Base-by-base conservation (phyloP, 2,888 invertebrate species). In the Noctua fimbriata region DNA sequence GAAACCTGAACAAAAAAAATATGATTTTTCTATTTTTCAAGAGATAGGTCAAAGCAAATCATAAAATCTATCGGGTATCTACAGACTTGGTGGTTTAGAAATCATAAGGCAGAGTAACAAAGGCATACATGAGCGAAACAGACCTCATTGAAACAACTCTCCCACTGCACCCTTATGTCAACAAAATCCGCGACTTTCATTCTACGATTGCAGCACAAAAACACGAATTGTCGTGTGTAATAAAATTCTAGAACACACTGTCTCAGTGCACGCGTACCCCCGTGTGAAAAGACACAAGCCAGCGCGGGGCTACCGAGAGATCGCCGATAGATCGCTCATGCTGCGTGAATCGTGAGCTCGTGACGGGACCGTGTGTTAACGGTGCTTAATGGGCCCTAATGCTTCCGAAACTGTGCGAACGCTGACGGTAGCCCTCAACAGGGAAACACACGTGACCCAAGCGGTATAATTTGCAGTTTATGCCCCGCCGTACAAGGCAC, bases 361-460 rank as follows among this genome's bases (percentile, higher is more conserved):
- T 96, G 96, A 96, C 94, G 95, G 89, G 94, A 91, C 91, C 93
- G 94, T 94, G 94, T 96, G 95, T 96, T 97, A 97, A 97, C 97
- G 97, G 97, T 95, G 93, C 95, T 96, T 97, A 97, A 97, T 97
- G 95, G 96, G 93, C 94, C 95, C 96, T 97, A 97, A 97, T 97
- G 96, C 96, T 96, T 95, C 97, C 96, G 96, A 97, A 97, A 96
- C 96, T 97, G 97, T 97, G 97, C 97, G 97, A 97, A 96, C 96
- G 94, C 92, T 92, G 95, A 94, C 96, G 95, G 97, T 96, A 96
- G 96, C 96, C 92, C 93, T 87, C 92, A 89, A 93, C 93, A 93
- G 88, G 89, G 90, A 90, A 88, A 93, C 94, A 95, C 96, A 96
- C 96, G 96, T 96, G 95, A 95, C 95, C 92, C 89, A 90, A 90